Conservation (phyloP, 2,797 vertebrate genomes). For the Anguilla anguilla region DNA sequence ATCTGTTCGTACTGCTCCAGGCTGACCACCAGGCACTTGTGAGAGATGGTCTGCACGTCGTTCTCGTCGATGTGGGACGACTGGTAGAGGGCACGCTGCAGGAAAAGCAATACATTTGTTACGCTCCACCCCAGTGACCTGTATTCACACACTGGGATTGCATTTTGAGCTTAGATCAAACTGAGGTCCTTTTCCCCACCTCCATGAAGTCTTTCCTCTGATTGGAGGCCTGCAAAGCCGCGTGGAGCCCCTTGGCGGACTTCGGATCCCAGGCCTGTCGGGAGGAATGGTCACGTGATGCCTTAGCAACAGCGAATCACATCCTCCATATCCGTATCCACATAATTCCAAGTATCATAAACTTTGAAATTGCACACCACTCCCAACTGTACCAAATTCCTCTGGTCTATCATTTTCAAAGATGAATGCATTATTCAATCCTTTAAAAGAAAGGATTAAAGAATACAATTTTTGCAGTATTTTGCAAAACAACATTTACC, state of each 20-base stretch:
- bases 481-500: neutral
- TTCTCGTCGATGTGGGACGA: slow-evolving; percentile 98
- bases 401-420: neutral
- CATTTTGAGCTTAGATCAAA: neutral
- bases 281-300: slow-evolving; percentile 7
- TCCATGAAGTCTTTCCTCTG: slow-evolving; percentile 99
- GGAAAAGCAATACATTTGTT: neutral
- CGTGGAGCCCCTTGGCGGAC: slow-evolving; percentile 82
- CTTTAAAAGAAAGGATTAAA: neutral
- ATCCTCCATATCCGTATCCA: too few relatives aligned
- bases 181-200: slow-evolving; percentile 68
- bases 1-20: slow-evolving; percentile 97
- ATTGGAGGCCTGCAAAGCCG: slow-evolving; percentile 87
- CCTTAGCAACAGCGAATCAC: neutral
- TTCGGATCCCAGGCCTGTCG: slow-evolving; percentile 94
- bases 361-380: neutral
- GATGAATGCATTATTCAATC: neutral
- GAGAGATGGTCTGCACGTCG: slow-evolving; percentile 97
- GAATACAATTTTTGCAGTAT: too few relatives aligned
- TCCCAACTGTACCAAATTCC: neutral
- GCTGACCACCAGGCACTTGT: slow-evolving; percentile 97
- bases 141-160: neutral
- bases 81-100: slow-evolving; percentile 94
- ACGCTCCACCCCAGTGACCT: neutral
- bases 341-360: neutral